Evolutionary conservation across 2,888 invertebrate genomes (phyloP), one percentile per base, ranked within the genome.

Genomic region (Zele albiditarsus): DNA sequence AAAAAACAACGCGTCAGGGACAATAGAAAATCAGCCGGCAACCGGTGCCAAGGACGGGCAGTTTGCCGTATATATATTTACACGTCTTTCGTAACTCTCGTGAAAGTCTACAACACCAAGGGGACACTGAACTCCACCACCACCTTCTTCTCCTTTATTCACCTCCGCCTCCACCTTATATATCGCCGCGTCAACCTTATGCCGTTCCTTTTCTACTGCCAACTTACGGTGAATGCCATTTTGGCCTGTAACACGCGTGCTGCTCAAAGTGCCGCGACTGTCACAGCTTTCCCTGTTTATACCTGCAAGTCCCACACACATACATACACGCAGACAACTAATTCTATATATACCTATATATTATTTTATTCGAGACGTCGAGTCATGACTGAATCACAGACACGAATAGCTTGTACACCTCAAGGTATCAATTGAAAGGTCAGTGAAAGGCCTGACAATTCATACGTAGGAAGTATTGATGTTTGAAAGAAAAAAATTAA

Each of bases 21-120:
- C 88, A 88, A 88, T 85, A 86, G 88, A 89, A 88, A 87, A 88
- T 84, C 86, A 85, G 83, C 71, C 87, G 83, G 82, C 85, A 88
- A 85, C 89, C 87, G 88, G 87, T 88, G 89, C 88, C 89, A 89
- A 89, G 89, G 89, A 89, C 89, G 87, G 85, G 84, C 87, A 86
- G 88, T 87, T 86, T 53, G 85, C 85, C 85, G 62, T 53, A 3
- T 46, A 53, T 53, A 20, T 53, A 53, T 53, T 6, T 53, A 20
- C 20, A 77, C 78, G 87, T 89, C 71, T 75, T 89, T 89, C 88
- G 88, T 88, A 89, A 89, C 87, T 87, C 85, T 87, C 86, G 89
- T 89, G 89, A 89, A 89, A 89, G 89, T 89, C 86, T 85, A 84
- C 87, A 53, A 53, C 53, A 83, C 86, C 82, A 82, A 83, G 82